phyloP scores from a whole-genome alignment of 1,140 invertebrate species.

The Drosophila varians region DNA sequence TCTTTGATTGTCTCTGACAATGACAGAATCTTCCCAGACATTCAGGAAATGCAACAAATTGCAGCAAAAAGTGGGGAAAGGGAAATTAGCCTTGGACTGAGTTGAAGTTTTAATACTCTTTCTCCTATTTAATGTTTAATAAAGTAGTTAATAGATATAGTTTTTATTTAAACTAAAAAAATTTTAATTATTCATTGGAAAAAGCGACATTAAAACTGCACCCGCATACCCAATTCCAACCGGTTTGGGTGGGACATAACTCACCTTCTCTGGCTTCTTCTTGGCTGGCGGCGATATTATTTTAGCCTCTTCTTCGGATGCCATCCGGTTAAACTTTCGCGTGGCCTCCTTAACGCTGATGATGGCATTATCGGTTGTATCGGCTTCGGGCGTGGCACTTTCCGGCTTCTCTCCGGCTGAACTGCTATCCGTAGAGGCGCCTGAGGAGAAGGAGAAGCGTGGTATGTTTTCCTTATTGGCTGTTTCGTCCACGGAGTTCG shows the following conservation, averaged over 20 bases:
- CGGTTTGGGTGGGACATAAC: constrained; percentile 36
- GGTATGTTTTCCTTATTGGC: constrained; percentile 77
- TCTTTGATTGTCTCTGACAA: constrained; percentile 20
- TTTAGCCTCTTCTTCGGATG: constrained; percentile 89
- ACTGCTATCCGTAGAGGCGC: constrained; percentile 63
- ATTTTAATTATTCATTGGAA: background rate
- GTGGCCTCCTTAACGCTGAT: constrained; percentile 96
- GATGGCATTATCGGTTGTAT: constrained; percentile 85
- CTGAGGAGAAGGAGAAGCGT: constrained; percentile 77
- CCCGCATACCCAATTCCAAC: constrained; percentile 29
- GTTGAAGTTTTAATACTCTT: background rate
- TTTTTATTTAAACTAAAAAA: background rate
- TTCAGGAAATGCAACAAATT: constrained; percentile 54
- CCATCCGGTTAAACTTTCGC: constrained; percentile 95
- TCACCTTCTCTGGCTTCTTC: constrained; percentile 87
- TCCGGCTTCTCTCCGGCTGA: constrained; percentile 43
- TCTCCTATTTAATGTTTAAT: background rate
- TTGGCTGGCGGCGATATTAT: constrained; percentile 86
- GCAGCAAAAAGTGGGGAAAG: background rate
- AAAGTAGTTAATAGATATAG: background rate
- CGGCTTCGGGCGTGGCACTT: constrained; percentile 26
- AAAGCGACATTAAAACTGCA: background rate
- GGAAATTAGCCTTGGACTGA: background rate
- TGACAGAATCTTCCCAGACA: constrained; percentile 28
- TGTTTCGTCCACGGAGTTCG: constrained; percentile 65